Percentiles rank a stretch among this genome's conserved stretches.
phyloP scores from a whole-genome alignment of 2,888 invertebrate genomes.

The Tiliacea citrago region DNA sequence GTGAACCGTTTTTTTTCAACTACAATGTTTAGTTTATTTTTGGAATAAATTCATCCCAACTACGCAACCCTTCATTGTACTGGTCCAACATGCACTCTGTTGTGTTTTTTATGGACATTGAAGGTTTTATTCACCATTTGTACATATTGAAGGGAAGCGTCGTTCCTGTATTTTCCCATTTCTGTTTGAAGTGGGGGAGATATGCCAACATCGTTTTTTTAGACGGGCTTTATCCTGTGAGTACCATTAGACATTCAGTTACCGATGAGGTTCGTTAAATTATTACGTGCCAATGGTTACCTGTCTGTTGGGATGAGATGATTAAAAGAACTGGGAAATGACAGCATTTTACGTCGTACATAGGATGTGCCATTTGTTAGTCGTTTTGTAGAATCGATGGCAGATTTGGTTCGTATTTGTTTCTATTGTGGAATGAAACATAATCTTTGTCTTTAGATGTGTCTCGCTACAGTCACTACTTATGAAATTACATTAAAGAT shows the following conservation, averaged over 20 bases:
- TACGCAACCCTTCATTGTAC: no score
- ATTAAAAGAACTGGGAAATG: constrained; percentile 2
- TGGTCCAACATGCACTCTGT: no score
- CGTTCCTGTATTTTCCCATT: constrained; percentile 23
- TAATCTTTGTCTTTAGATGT: no score
- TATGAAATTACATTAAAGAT: no score
- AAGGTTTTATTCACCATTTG: constrained; percentile 30
- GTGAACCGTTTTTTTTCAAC: no score
- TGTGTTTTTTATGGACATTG: constrained; percentile 14
- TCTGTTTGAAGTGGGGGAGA: constrained; percentile 39
- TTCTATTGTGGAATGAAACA: neutral
- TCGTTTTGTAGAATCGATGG: neutral
- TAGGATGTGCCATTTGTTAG: constrained; percentile 6
- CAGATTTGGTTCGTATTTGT: neutral
- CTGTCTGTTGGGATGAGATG: constrained; percentile 25
- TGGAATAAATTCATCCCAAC: no score
- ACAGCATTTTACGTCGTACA: constrained; percentile 4
- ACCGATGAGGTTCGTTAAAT: constrained; percentile 62
- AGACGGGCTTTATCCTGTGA: constrained; percentile 35
- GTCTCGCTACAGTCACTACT: no score
- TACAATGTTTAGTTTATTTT: no score
- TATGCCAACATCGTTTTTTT: constrained; percentile 23
- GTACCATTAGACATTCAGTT: constrained; percentile 36
- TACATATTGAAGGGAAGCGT: constrained; percentile 24
- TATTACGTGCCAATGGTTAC: constrained; percentile 53